Base-by-base conservation (phyloP, 2,888 invertebrate species). In the Scaeva pyrastri region DNA sequence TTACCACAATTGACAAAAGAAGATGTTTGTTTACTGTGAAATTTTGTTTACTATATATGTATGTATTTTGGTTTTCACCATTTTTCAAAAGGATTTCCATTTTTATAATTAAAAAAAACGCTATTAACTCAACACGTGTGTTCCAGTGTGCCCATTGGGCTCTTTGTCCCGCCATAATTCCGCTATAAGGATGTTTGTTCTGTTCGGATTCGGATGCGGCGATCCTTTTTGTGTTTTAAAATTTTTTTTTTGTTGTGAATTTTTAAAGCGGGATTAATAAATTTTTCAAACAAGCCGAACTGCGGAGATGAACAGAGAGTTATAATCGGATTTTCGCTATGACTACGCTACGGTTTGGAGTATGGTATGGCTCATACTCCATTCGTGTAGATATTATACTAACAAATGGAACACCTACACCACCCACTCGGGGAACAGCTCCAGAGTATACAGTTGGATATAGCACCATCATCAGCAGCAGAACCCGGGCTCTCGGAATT, bases 41-140 rank as follows among this genome's bases (percentile, higher is more conserved):
- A 12, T 39, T 14, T 21, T 6, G 11, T 11, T 11, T 8, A 31
- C 16, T 26, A n/a, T 12, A 21, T 21, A 23, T 7, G 23, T 11
- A 23, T 14, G 12, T 14, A n/a, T 70, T 60, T 48, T 62, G 43
- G 36, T 14, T 23, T 45, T 43, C 66, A 48, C 68, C 72, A 75
- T 68, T 72, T 36, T 58, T 72, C 68, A 68, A 70, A 72, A 76
- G 68, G 62, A 78, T 85, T 85, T 85, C 41, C 80, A 80, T 7
- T 31, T 85, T 85, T 85, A 80, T 80, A 80, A 55, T 85, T 85
- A 80, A 85, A 85, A 85, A 85, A 85, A 68, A 85, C 72, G 68
- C 80, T 85, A 85, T 85, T 85, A 85, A 85, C 80, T 85, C 72
- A 85, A 80, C 85, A 85, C 80, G 85, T 80, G 85, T 72, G 76